phyloP scores from a whole-genome alignment of 2,888 invertebrate species.

The Aphidoletes aphidimyza region DNA sequence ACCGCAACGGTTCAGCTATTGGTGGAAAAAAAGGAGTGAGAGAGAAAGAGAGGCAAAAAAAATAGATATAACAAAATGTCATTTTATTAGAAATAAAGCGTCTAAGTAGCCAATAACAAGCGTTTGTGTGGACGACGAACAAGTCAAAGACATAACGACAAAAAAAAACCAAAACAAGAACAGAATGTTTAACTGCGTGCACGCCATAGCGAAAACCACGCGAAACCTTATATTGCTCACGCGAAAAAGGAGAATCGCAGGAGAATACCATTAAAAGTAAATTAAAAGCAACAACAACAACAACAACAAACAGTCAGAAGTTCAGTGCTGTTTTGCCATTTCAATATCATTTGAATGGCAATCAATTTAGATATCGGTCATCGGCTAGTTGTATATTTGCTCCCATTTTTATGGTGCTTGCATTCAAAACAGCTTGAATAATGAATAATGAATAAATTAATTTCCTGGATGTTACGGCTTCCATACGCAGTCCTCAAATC shows the following conservation, averaged over 20 bases:
- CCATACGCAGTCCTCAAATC: neutral
- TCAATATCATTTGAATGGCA: constrained; percentile 49
- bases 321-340: neutral
- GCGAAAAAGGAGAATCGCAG: constrained; percentile 14
- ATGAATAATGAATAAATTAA: neutral
- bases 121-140: too few relatives aligned
- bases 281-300: too few relatives aligned
- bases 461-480: neutral
- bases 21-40: neutral
- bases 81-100: neutral
- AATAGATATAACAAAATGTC: neutral
- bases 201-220: neutral
- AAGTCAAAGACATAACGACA: neutral
- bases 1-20: neutral
- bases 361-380: neutral
- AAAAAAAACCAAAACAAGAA: neutral
- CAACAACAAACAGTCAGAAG: constrained; percentile 30
- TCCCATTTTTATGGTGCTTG: neutral
- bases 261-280: constrained; percentile 40
- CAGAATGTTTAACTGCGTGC: constrained; percentile 18
- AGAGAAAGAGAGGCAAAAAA: neutral
- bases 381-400: neutral
- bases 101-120: neutral
- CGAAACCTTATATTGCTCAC: neutral
- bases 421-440: neutral